Evolutionary conservation across 2,797 vertebrate genomes (phyloP), one percentile per base, ranked within the genome.

Genomic region (Amphiprion clarkii): DNA sequence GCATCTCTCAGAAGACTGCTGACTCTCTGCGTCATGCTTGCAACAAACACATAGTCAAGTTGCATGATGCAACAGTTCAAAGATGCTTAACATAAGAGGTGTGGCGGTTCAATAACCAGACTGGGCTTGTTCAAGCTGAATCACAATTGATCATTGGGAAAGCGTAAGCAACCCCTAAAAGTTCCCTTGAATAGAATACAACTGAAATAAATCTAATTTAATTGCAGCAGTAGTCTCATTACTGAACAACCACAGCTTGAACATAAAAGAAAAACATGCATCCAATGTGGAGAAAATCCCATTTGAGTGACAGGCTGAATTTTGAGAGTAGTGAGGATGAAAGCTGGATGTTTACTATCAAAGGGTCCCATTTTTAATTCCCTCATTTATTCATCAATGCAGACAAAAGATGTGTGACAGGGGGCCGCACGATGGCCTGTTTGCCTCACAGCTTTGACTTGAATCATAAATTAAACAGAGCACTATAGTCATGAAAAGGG

Each of bases 391-490:
- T 53, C 44, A 78, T 82, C 39, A 78, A 57, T 71, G 33, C 31
- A 77, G 66, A 69, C 68, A 62, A 78, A 78, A 71, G 65, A 29
- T 76, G 25, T 59, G 58, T 79, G 71, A 71, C 62, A 79, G 64
- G 64, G 62, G 71, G 71, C 79, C 71, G 90, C 71, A 48, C n/a
- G 2, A 54, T 53, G 58, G 62, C 52, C 36, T 12, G 31, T 86
- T 82, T 79, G 80, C 77, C 73, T 86, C 42, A 53, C 58, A 79
- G 78, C 60, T 79, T 87, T 78, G 65, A 69, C 67, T 82, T 67
- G 39, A 67, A 27, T 82, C 76, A 82, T 86, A 76, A 86, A 87
- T 85, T 77, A 87, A 84, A 78, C 74, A 89, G 62, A 54, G 53
- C 49, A 23, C 52, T 67, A 44, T 56, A 40, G 65, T 65, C 62